These are phyloP conservation scores for Hippopotamyrus pictus DNA, from an alignment of 2,797 vertebrate genomes.

Conservation along the genomic window DNA sequence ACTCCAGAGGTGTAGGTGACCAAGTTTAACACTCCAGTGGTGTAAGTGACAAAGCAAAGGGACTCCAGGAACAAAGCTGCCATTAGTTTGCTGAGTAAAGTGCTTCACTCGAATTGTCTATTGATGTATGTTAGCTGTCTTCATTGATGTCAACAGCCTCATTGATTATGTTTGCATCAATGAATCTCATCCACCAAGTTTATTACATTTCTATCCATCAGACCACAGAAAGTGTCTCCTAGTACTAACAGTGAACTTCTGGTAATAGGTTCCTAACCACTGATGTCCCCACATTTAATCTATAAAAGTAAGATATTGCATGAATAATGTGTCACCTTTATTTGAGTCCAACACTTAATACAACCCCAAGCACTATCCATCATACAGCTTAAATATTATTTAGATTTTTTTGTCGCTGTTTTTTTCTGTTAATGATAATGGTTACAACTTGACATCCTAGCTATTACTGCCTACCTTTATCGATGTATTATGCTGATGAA, in stretches of 20 bases:
- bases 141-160: slow-evolving; percentile 1
- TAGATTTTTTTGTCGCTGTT: not conserved
- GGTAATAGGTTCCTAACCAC: not conserved
- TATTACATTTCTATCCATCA: not conserved
- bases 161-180: not conserved
- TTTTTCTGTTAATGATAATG: not conserved
- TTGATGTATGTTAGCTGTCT: not conserved
- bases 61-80: not conserved
- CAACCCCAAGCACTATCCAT: not conserved
- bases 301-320: not conserved
- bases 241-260: not conserved
- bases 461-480: not conserved
- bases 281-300: not conserved
- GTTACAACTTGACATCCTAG: not conserved
- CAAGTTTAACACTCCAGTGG: not conserved
- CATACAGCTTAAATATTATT: not conserved
- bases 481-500: not conserved
- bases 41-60: no score
- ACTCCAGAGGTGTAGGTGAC: not conserved
- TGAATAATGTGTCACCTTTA: not conserved
- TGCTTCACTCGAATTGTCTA: not conserved
- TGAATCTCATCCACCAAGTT: not conserved
- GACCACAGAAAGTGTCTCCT: not conserved
- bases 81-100: not conserved
- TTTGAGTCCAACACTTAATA: not conserved